Conservation (phyloP, 2,888 invertebrate genomes). For the Orchestes rusci region DNA sequence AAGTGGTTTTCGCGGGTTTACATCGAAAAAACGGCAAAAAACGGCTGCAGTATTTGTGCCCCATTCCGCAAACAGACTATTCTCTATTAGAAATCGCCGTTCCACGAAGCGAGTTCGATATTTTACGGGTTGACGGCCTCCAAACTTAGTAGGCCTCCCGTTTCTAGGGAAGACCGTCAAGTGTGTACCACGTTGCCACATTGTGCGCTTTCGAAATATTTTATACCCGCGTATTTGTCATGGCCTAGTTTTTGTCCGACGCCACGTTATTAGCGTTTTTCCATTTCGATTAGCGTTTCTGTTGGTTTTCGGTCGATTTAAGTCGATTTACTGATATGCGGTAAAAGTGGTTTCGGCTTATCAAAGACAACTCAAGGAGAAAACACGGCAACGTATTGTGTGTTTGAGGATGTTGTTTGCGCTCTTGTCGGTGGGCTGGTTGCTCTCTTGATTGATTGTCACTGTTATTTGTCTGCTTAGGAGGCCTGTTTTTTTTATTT, state of each 20-base stretch:
- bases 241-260: conserved; percentile 21
- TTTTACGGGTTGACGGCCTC: conserved; percentile 23
- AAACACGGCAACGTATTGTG: conserved; percentile 13
- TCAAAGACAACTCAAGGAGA: conserved; percentile 6
- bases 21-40: not conserved
- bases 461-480: too few relatives aligned
- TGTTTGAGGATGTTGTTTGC: too few relatives aligned
- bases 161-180: conserved; percentile 25
- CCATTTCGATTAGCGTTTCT: too few relatives aligned
- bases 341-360: conserved; percentile 9
- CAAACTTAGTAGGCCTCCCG: conserved; percentile 23
- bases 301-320: not conserved
- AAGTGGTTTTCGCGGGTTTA: too few relatives aligned
- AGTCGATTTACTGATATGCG: conserved; percentile 5
- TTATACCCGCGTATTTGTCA: conserved; percentile 21
- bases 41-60: conserved; percentile 11
- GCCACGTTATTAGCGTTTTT: conserved; percentile 2
- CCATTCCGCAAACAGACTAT: conserved; percentile 12
- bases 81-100: conserved; percentile 21
- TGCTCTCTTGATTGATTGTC: too few relatives aligned
- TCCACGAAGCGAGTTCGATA: conserved; percentile 20
- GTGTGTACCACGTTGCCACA: conserved; percentile 19
- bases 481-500: too few relatives aligned
- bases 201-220: conserved; percentile 22
- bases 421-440: too few relatives aligned